phyloP scores from a whole-genome alignment of 1,140 invertebrate genomes.

The Thaumetopoea pityocampa region DNA sequence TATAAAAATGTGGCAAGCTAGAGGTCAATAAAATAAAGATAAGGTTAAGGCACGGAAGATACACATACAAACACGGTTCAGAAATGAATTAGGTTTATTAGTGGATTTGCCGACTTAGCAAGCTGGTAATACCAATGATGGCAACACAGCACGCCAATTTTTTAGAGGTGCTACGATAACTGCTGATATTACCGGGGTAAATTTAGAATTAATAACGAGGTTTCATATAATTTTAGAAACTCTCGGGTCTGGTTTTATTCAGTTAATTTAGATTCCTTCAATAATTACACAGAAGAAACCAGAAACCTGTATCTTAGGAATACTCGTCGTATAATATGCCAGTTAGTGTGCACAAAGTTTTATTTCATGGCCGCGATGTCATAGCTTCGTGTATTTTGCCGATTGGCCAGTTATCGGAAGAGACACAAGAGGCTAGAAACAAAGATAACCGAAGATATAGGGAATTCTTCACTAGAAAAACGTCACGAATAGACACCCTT shows the following conservation, averaged over 20 bases:
- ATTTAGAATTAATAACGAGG: constrained; percentile 12
- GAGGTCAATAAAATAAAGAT: background rate
- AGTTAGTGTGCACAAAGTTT: constrained; percentile 13
- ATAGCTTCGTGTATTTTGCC: constrained; percentile 29
- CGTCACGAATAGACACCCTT: constrained; percentile 15
- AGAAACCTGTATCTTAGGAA: constrained; percentile 9
- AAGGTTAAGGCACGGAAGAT: constrained; percentile 1
- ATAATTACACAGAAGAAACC: background rate
- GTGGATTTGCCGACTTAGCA: constrained; percentile 8
- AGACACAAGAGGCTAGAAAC: constrained; percentile 49
- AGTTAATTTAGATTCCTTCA: background rate
- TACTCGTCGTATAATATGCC: constrained; percentile 12
- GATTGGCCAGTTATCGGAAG: constrained; percentile 45
- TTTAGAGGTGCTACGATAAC: constrained; percentile 12
- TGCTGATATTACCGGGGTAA: constrained; percentile 12
- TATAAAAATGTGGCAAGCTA: constrained; percentile 5
- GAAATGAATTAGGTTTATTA: constrained; percentile 6
- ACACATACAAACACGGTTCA: constrained; percentile 3
- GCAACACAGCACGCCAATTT: constrained; percentile 6
- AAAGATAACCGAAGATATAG: constrained; percentile 34
- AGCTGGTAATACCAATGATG: constrained; percentile 10
- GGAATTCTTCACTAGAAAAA: constrained; percentile 11
- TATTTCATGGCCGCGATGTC: constrained; percentile 10
- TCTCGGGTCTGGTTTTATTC: constrained; percentile 1
- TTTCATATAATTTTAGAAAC: constrained; percentile 12